These are phyloP conservation scores for Tenebrosternarchus preto DNA, from an alignment of 2,113 vertebrate genomes.

Conservation along the genomic window DNA sequence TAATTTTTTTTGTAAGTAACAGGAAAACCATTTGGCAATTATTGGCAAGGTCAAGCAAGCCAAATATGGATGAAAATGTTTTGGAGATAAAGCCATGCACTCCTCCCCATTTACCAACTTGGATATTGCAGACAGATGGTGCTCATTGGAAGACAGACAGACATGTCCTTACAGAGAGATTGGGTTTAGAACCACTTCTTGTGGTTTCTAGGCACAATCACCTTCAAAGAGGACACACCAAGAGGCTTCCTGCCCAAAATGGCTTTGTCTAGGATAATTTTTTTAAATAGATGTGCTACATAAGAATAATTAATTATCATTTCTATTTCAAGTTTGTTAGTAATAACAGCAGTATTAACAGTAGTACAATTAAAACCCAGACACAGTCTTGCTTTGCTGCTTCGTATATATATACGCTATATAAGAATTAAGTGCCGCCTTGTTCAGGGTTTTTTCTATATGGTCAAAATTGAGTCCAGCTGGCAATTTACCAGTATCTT, in stretches of 20 bases:
- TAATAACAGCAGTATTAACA: neutral
- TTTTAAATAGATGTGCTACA: no score
- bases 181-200: neutral
- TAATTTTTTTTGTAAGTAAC: no score
- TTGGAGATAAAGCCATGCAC: neutral
- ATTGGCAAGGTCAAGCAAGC: slow-evolving; percentile 6
- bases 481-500: neutral
- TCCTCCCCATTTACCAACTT: neutral
- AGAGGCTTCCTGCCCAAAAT: no score
- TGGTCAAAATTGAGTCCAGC: slow-evolving; percentile 9
- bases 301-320: no score
- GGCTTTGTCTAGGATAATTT: no score
- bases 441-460: neutral
- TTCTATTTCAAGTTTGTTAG: neutral
- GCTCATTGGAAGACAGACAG: neutral
- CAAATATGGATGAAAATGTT: neutral
- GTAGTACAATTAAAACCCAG: neutral
- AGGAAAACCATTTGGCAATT: neutral
- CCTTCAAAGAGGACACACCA: neutral
- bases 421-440: neutral
- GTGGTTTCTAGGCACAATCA: neutral
- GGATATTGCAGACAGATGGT: neutral
- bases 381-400: neutral
- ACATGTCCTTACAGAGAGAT: neutral
- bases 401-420: neutral